phyloP scores from a whole-genome alignment of 1,140 invertebrate genomes.

The Wiebesia pumilae region DNA sequence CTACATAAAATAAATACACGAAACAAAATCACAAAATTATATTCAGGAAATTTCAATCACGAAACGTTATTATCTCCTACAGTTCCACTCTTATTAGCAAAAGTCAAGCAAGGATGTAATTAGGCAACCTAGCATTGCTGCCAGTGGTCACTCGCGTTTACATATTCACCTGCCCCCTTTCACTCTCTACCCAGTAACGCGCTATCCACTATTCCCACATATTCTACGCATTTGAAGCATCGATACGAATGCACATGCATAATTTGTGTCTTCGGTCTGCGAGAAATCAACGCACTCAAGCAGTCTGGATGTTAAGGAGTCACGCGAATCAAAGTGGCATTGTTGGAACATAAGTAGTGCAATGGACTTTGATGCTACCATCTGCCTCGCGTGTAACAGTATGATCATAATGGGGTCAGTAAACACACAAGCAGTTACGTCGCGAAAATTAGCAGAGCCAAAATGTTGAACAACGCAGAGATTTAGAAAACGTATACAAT shows the following conservation, averaged over 20 bases:
- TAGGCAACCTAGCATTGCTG: constrained; percentile 59
- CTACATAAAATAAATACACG: not conserved
- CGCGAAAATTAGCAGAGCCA: no score
- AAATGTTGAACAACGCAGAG: not conserved
- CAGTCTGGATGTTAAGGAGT: constrained; percentile 54
- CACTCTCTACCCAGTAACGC: not conserved
- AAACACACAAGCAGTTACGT: not conserved
- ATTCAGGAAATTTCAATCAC: not conserved
- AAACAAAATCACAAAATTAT: not conserved
- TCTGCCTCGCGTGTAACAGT: constrained; percentile 54
- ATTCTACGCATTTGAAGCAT: not conserved
- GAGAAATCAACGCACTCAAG: not conserved
- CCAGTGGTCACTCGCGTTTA: constrained; percentile 51
- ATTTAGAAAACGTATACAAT: not conserved
- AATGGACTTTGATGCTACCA: constrained; percentile 58
- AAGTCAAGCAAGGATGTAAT: constrained; percentile 62
- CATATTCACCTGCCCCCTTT: constrained; percentile 6
- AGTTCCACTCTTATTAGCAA: constrained; percentile 5
- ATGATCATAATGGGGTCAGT: not conserved
- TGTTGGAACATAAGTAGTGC: constrained; percentile 61
- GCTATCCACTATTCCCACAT: not conserved
- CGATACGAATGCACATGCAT: not conserved
- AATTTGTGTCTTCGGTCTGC: not conserved
- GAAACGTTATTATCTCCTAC: not conserved
- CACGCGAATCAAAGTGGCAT: constrained; percentile 69